phyloP scores from a whole-genome alignment of 2,888 invertebrate species.

The Cantharis rufa region DNA sequence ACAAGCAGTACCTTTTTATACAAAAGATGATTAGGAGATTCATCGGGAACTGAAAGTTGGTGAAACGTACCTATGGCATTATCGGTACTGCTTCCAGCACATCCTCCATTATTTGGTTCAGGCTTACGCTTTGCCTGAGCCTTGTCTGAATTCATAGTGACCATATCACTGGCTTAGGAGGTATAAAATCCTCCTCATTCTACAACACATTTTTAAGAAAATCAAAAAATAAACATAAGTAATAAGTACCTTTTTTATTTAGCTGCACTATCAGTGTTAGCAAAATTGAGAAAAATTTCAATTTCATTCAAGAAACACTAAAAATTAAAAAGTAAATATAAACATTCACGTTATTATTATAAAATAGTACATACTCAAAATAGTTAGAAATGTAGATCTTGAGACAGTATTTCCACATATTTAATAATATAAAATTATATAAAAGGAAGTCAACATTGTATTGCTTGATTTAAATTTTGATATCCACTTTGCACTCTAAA shows the following conservation, averaged over 20 bases:
- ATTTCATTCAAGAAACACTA: slow-evolving; percentile 2
- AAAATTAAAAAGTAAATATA: neutral
- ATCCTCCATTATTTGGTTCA: slow-evolving; percentile 57
- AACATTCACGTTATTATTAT: neutral
- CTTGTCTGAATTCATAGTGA: slow-evolving; percentile 69
- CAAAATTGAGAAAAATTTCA: neutral
- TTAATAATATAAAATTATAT: neutral
- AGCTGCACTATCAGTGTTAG: neutral
- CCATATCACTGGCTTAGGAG: slow-evolving; percentile 59
- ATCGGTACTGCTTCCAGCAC: slow-evolving; percentile 50
- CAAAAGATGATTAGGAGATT: slow-evolving; percentile 86
- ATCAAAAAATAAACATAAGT: neutral
- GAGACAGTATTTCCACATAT: neutral
- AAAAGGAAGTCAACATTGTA: slow-evolving; percentile 2
- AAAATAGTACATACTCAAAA: neutral
- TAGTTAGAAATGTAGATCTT: neutral
- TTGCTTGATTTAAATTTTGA: neutral
- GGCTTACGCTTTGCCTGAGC: slow-evolving; percentile 64
- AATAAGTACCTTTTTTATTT: neutral
- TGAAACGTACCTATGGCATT: slow-evolving; percentile 43
- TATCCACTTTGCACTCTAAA: neutral
- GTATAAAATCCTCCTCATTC: slow-evolving; percentile 44
- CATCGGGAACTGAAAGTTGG: slow-evolving; percentile 59
- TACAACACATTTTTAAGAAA: slow-evolving; percentile 20
- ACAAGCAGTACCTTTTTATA: slow-evolving; percentile 75